Percentiles rank a stretch among this genome's conserved stretches.
These are phyloP conservation scores for Lethocerus indicus DNA, from an alignment of 1,140 invertebrate species.

Conservation along the genomic window DNA sequence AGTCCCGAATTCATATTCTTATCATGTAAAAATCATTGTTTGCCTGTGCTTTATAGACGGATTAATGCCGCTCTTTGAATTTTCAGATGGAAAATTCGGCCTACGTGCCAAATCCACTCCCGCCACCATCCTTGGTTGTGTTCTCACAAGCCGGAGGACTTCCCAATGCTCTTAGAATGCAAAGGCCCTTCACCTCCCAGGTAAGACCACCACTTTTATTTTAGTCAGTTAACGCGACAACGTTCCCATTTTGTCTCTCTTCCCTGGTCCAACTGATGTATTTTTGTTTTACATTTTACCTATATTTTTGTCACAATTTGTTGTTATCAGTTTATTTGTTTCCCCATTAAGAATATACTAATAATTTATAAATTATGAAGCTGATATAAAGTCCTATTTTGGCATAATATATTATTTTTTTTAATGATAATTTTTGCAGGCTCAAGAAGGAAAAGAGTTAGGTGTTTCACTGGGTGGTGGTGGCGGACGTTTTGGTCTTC, in stretches of 20 bases:
- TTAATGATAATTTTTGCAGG: slow-evolving; percentile 20
- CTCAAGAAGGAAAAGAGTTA: slow-evolving; percentile 32
- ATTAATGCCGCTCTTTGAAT: too few relatives aligned
- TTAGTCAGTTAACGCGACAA: neutral
- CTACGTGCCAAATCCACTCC: slow-evolving; percentile 49
- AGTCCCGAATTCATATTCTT: too few relatives aligned
- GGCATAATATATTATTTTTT: too few relatives aligned
- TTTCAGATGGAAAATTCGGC: slow-evolving; percentile 48
- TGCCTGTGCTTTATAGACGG: too few relatives aligned
- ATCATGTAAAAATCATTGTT: too few relatives aligned
- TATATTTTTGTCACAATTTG: too few relatives aligned
- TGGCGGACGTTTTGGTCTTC: slow-evolving; percentile 31
- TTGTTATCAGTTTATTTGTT: too few relatives aligned
- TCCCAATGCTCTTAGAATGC: slow-evolving; percentile 53
- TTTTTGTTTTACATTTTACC: too few relatives aligned
- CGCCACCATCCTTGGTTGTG: slow-evolving; percentile 62
- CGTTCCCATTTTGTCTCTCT: neutral
- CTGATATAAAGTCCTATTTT: too few relatives aligned
- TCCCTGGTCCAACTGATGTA: neutral
- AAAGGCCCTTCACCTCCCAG: slow-evolving; percentile 46
- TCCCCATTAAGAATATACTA: too few relatives aligned
- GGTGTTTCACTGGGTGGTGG: slow-evolving; percentile 28
- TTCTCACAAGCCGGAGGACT: slow-evolving; percentile 58
- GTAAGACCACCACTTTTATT: neutral
- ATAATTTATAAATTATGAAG: too few relatives aligned